Conservation (phyloP, 2,113 vertebrate species). For the Solenodon paradoxus region DNA sequence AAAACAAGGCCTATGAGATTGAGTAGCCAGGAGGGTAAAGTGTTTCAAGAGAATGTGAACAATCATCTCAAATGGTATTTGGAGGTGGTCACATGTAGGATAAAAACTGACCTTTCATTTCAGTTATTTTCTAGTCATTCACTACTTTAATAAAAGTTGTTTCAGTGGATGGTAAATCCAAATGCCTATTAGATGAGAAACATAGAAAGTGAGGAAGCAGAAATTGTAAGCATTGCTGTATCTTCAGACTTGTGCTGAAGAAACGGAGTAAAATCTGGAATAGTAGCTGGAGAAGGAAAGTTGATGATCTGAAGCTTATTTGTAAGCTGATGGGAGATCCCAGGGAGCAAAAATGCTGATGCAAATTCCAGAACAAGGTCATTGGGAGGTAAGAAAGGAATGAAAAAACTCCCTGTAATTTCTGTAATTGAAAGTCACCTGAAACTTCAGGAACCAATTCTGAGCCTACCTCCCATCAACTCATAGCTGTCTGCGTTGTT, state of each 20-base stretch:
- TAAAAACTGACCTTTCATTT: background rate
- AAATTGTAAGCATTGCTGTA: background rate
- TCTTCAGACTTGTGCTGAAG: background rate
- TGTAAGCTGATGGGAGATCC: background rate
- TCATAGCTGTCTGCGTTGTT: background rate
- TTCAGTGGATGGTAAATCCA: background rate
- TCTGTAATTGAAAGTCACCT: background rate
- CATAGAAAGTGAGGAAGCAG: background rate
- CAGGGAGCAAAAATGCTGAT: background rate
- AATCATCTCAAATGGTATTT: background rate
- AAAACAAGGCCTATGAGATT: background rate
- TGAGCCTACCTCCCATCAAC: background rate
- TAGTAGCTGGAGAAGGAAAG: background rate
- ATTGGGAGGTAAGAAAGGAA: background rate
- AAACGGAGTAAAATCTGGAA: background rate
- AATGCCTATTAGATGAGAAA: conserved; percentile 1
- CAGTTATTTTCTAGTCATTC: background rate
- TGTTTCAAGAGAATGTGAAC: background rate
- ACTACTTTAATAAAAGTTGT: background rate
- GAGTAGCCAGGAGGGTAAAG: background rate
- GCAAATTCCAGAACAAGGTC: background rate
- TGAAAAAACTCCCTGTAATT: background rate
- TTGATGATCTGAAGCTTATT: background rate
- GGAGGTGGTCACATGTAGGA: background rate
- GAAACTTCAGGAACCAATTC: background rate